phyloP scores from a whole-genome alignment of 2,888 invertebrate genomes.

The Platycheirus rosarum region DNA sequence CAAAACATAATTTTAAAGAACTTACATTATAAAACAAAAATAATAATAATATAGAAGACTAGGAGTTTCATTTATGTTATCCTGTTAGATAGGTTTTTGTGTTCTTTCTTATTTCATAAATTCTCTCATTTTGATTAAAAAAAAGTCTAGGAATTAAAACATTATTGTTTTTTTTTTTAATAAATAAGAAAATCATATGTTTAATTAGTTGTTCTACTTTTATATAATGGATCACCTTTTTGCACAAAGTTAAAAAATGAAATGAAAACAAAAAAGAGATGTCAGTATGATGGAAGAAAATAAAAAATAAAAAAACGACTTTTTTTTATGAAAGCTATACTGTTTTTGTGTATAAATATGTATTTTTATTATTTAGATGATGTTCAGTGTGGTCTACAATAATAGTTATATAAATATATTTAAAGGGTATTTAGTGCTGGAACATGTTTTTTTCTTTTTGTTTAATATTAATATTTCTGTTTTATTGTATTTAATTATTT shows the following conservation, averaged over 20 bases:
- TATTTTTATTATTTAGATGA: constrained; percentile 4
- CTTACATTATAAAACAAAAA: constrained; percentile 35
- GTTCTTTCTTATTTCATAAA: constrained; percentile 29
- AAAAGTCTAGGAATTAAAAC: constrained; percentile 11
- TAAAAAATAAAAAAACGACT: constrained; percentile 25
- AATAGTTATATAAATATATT: constrained; percentile 1
- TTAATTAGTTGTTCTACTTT: constrained; percentile 34
- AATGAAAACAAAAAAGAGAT: constrained; percentile 30
- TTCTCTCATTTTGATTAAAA: constrained; percentile 27
- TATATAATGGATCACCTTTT: constrained; percentile 55
- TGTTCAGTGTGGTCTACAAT: constrained; percentile 10
- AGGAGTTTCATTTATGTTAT: constrained; percentile 65
- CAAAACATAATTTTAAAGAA: constrained; percentile 26
- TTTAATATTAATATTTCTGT: constrained; percentile 9
- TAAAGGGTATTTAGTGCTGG: constrained; percentile 57
- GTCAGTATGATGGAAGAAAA: constrained; percentile 10
- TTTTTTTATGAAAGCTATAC: constrained; percentile 39
- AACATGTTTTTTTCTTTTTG: constrained; percentile 54
- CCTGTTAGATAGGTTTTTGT: constrained; percentile 25
- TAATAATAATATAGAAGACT: constrained; percentile 60
- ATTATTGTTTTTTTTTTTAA: constrained; percentile 23
- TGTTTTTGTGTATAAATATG: constrained; percentile 32
- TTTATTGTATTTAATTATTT: constrained; percentile 12
- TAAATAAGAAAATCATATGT: constrained; percentile 57
- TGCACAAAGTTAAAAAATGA: constrained; percentile 53